Percentiles rank a stretch among this genome's conserved stretches.
phyloP scores from a whole-genome alignment of 2,797 vertebrate species.

The Gallinago nigripennis region DNA sequence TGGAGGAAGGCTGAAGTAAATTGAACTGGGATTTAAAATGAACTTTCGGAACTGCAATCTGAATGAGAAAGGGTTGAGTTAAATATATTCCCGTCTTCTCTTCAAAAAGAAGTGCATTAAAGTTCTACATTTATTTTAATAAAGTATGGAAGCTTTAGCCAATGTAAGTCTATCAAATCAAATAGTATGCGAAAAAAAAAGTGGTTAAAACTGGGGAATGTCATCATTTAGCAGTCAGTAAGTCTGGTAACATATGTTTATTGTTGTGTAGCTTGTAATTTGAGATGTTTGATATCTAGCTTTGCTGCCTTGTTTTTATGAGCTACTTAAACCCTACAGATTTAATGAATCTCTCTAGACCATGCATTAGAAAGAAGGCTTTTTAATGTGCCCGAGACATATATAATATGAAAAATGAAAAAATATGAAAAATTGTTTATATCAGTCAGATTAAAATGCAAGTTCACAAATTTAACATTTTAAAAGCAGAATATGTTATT shows the following conservation, averaged over 20 bases:
- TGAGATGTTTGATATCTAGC: not conserved
- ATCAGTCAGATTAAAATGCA: not conserved
- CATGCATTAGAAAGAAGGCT: not conserved
- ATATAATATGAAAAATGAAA: not conserved
- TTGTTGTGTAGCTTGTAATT: not conserved
- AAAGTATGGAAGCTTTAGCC: not conserved
- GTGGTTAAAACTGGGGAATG: not conserved
- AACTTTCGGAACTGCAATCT: not conserved
- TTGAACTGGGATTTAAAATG: conserved; percentile 1
- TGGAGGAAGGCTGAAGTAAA: not conserved
- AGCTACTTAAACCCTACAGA: not conserved
- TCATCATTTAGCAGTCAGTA: not conserved
- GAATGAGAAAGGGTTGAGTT: not conserved
- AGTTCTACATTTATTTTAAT: not conserved
- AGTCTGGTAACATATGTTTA: not conserved
- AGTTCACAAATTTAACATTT: not conserved
- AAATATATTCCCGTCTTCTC: not conserved
- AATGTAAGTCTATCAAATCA: not conserved
- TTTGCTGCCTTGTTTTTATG: conserved; percentile 19
- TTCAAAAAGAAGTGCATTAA: not conserved
- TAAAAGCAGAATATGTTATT: not conserved
- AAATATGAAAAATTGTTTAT: not conserved
- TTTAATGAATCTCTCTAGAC: conserved; percentile 22
- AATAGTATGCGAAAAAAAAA: not conserved
- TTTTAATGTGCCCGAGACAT: not conserved